phyloP scores from a whole-genome alignment of 2,888 invertebrate genomes.

The Incurvaria masculella region DNA sequence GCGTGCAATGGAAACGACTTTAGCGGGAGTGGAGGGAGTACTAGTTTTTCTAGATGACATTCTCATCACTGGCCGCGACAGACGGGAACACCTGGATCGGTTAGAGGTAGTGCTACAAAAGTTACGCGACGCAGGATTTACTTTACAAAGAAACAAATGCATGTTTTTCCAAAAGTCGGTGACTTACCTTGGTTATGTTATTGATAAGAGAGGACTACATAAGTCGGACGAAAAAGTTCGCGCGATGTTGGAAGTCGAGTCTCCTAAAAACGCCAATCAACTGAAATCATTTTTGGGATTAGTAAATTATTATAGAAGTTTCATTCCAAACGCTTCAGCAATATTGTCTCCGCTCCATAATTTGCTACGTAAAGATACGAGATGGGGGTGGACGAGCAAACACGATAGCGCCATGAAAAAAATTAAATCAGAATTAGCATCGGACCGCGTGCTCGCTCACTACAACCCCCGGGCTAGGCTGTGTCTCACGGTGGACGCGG shows the following conservation, averaged over 20 bases:
- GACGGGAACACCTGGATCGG: conserved; percentile 6
- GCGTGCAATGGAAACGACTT: conserved; percentile 1
- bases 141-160: conserved; percentile 9
- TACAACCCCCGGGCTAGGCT: conserved; percentile 12
- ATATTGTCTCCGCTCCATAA: conserved; percentile 12
- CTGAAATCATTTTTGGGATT: conserved; percentile 19
- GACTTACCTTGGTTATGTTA: conserved; percentile 14
- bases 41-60: conserved; percentile 2
- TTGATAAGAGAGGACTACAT: conserved; percentile 13
- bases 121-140: conserved; percentile 11
- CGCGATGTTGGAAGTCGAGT: conserved; percentile 11
- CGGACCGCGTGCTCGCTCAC: conserved; percentile 13
- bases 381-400: conserved; percentile 9
- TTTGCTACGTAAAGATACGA: conserved; percentile 4
- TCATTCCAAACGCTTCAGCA: conserved; percentile 11
- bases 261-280: conserved; percentile 12
- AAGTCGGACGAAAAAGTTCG: conserved; percentile 14
- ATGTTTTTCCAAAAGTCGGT: conserved; percentile 9
- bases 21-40: not conserved
- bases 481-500: conserved; percentile 18
- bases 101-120: conserved; percentile 10
- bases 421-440: conserved; percentile 7
- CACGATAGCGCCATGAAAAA: conserved; percentile 4
- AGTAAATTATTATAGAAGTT: conserved; percentile 17
- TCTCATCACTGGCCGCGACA: conserved; percentile 3